These are phyloP conservation scores for Muscicapa comitata DNA, from an alignment of 2,797 vertebrate species.

Conservation along the genomic window DNA sequence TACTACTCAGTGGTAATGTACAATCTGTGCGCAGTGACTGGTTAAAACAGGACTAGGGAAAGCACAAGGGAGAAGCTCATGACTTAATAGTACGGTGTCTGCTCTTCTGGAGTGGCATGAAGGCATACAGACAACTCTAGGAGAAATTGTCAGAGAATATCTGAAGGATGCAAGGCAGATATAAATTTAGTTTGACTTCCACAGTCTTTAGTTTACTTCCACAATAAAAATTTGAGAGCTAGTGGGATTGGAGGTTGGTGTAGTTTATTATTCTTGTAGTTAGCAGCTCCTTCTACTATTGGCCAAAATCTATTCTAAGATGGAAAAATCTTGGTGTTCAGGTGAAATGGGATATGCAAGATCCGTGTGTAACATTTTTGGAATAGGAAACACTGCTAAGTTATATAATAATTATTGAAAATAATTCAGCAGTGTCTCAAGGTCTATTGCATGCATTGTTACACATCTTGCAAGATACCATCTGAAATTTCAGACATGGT, in stretches of 20 bases:
- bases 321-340: neutral
- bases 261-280: neutral
- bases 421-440: neutral
- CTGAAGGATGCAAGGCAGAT: neutral
- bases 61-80: neutral
- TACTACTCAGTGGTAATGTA: neutral
- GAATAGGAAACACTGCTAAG: neutral
- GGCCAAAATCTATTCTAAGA: neutral
- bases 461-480: neutral
- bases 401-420: neutral
- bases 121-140: neutral
- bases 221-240: neutral
- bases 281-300: neutral
- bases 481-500: neutral
- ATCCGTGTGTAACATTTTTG: neutral
- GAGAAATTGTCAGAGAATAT: neutral
- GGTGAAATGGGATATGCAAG: neutral
- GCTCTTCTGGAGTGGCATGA: neutral
- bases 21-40: neutral
- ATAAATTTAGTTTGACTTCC: neutral
- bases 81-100: neutral
- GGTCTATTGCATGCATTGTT: neutral
- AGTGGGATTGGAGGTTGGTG: neutral
- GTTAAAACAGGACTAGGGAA: neutral
- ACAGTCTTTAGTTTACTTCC: neutral